phyloP scores from a whole-genome alignment of 2,888 invertebrate genomes.

The Pristionchus japonicus region DNA sequence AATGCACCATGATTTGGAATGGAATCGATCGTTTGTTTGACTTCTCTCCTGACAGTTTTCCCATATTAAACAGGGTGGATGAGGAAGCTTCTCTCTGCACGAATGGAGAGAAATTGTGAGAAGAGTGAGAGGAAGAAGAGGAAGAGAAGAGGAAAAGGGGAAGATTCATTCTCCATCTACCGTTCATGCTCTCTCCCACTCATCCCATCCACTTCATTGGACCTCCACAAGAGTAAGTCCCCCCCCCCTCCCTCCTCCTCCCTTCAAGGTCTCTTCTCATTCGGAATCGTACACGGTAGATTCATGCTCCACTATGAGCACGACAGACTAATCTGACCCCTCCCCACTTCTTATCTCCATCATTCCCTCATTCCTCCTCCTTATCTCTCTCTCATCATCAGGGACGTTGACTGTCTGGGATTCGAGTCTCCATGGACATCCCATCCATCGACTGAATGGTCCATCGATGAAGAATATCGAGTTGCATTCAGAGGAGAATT shows the following conservation, averaged over 20 bases:
- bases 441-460: neutral
- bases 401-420: constrained; percentile 62
- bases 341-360: no score
- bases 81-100: neutral
- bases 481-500: constrained; percentile 50
- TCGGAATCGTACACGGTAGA: neutral
- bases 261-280: neutral
- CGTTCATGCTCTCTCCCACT: constrained; percentile 27
- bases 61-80: neutral
- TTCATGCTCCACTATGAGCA: neutral
- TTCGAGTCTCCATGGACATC: constrained; percentile 57
- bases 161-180: neutral
- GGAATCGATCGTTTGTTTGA: neutral
- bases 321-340: neutral
- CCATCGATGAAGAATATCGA: neutral
- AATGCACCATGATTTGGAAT: no score
- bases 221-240: constrained; percentile 58
- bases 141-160: neutral
- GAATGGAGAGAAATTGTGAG: neutral
- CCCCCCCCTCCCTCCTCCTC: neutral
- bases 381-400: constrained; percentile 37
- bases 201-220: constrained; percentile 55
- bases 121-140: neutral
- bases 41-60: neutral
- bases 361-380: neutral